Percentiles rank a stretch among this genome's conserved stretches.
These are phyloP conservation scores for Encarsia formosa DNA, from an alignment of 2,888 invertebrate genomes.

Conservation along the genomic window DNA sequence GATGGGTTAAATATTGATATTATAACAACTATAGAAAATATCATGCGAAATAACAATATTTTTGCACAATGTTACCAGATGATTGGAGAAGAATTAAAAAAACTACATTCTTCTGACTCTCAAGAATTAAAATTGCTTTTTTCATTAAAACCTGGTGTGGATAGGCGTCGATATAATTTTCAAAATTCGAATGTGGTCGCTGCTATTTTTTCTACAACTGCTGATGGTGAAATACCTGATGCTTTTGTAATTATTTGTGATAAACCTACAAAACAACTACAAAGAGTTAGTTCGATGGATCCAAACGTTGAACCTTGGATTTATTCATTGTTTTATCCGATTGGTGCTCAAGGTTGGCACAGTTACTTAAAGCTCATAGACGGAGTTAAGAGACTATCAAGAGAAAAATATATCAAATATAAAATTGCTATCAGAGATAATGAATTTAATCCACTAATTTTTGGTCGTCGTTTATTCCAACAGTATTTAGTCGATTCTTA, in stretches of 20 bases:
- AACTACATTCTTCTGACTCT: not conserved
- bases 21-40: slow-evolving; percentile 13
- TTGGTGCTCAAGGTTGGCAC: slow-evolving; percentile 28
- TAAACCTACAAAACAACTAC: slow-evolving; percentile 20
- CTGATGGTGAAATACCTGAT: slow-evolving; percentile 30
- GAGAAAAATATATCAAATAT: slow-evolving; percentile 10
- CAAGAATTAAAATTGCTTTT: not conserved
- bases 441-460: not conserved
- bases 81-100: not conserved
- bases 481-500: not conserved
- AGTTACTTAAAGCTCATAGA: not conserved
- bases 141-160: not conserved
- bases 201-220: slow-evolving; percentile 26
- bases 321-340: slow-evolving; percentile 30
- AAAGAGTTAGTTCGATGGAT: slow-evolving; percentile 28
- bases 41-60: not conserved
- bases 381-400: not conserved
- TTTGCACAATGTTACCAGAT: not conserved
- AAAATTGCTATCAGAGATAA: slow-evolving; percentile 3
- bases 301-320: slow-evolving; percentile 30
- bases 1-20: slow-evolving; percentile 15
- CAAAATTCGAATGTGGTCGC: slow-evolving; percentile 30
- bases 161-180: slow-evolving; percentile 24
- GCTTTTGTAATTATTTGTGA: slow-evolving; percentile 24
- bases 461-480: not conserved